Base-by-base conservation (phyloP, 1,140 invertebrate genomes). In the Eupristina koningsbergeri region DNA sequence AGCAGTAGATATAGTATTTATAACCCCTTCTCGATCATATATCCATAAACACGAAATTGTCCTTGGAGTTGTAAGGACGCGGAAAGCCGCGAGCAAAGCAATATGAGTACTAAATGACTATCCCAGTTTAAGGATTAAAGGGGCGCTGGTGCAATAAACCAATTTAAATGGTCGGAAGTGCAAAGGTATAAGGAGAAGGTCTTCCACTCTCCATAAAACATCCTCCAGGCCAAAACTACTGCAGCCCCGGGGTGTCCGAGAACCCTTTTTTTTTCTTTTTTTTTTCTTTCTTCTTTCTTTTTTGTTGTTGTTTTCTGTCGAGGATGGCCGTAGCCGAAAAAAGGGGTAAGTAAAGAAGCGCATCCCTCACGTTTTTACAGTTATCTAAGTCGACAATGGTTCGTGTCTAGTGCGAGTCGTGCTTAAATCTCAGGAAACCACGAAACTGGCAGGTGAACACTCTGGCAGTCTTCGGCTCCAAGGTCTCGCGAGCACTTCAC, bases 391-490 rank as follows among this genome's bases (percentile, higher is more conserved):
- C 26, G 1, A 71, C n/a, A 41, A 41, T 41, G 22, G 0, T 11
- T 0, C 19, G 41, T 34, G 47, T 31, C 41, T 34, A 53, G 47
- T 58, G 80, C 83, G 87, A 89, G 90, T 91, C 84, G 85, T 86
- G 80, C 74, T 82, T 78, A 78, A 80, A 74, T 81, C 63, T 71
- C 84, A 73, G 83, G 83, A 89, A 91, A 89, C 88, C 88, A 89
- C 86, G 86, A 88, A 88, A 88, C 87, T 53, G 84, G 80, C 88
- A 89, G 88, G 86, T 91, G 89, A 89, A 84, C 80, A 80, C 74
- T 58, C 61, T n/a, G 80, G 67, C 89, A 91, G 90, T 91, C 87
- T 69, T n/a, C 81, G 31, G 67, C 76, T 83, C 88, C 91, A 91
- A 92, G 91, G 91, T 89, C 87, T 85, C 67, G 76, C 79, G 86